Percentiles rank a stretch among this genome's conserved stretches.
phyloP scores from a whole-genome alignment of 2,113 vertebrate genomes.

The Nymphicus hollandicus region DNA sequence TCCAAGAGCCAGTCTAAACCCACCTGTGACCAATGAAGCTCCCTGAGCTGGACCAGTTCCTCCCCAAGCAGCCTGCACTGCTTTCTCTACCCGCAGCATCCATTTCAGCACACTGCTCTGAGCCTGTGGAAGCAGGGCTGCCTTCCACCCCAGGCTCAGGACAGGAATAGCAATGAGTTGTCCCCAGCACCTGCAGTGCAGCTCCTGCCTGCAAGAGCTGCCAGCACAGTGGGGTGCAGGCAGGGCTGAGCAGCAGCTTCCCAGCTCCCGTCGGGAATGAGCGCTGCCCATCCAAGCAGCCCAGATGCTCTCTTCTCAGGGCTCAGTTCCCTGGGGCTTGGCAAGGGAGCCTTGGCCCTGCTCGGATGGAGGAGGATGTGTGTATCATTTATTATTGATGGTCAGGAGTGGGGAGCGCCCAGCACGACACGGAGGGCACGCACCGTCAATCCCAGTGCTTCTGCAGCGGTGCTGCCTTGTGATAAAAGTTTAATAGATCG shows the following conservation, averaged over 20 bases:
- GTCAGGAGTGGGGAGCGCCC: background rate
- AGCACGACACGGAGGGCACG: rapidly evolving
- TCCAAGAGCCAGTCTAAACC: background rate
- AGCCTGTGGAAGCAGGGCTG: background rate
- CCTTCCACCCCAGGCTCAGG: background rate
- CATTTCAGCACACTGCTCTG: rapidly evolving
- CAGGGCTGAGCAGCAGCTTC: background rate
- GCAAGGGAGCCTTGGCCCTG: background rate
- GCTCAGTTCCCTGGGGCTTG: background rate
- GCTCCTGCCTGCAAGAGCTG: background rate
- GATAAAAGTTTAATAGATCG: conserved; percentile 71
- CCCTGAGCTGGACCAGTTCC: background rate
- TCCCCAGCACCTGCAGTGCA: background rate
- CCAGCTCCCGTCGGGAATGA: rapidly evolving
- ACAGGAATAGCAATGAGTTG: background rate
- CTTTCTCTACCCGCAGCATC: background rate
- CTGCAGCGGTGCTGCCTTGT: conserved; percentile 1
- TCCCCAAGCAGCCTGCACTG: background rate
- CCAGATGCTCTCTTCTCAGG: background rate
- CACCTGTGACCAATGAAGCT: rapidly evolving
- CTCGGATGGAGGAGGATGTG: background rate
- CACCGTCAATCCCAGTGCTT: background rate
- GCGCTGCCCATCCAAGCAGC: rapidly evolving
- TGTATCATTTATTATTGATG: background rate
- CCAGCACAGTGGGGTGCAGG: background rate